These are phyloP conservation scores for Achatina immaculata DNA, from an alignment of 1,140 invertebrate genomes.

Conservation along the genomic window DNA sequence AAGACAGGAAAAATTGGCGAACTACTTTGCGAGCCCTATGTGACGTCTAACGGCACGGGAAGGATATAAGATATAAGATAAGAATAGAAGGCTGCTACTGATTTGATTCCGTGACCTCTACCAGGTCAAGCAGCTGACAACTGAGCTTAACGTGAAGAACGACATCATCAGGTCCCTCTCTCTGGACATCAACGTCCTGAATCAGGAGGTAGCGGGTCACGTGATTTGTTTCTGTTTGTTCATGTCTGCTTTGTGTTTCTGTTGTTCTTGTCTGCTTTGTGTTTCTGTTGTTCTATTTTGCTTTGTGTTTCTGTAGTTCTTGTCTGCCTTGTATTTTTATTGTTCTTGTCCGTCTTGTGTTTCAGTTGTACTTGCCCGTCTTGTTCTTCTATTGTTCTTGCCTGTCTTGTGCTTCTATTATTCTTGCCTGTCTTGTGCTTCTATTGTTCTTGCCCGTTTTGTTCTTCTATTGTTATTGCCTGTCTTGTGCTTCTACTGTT, in stretches of 20 bases:
- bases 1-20: no score
- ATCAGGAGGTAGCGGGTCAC: conserved; percentile 7
- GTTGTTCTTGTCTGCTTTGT: not conserved
- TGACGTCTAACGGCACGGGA: no score
- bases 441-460: not conserved
- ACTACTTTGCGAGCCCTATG: no score
- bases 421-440: not conserved
- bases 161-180: conserved; percentile 26
- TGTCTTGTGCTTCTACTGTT: not conserved
- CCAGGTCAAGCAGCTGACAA: conserved; percentile 27
- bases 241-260: not conserved
- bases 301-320: not conserved
- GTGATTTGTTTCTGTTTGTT: not conserved
- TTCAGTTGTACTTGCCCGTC: not conserved
- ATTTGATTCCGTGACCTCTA: not conserved
- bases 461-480: not conserved
- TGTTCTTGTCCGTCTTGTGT: not conserved
- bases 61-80: no score
- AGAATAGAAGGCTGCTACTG: no score
- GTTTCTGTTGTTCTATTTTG: not conserved
- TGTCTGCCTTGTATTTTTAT: not conserved
- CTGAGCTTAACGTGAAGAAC: conserved; percentile 29
- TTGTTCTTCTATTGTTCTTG: not conserved
- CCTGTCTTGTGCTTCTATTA: not conserved
- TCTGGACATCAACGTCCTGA: conserved; percentile 26